Evolutionary conservation across 92 coral and sea anemone species (phyloP).

Genomic region (Montipora capitata): DNA sequence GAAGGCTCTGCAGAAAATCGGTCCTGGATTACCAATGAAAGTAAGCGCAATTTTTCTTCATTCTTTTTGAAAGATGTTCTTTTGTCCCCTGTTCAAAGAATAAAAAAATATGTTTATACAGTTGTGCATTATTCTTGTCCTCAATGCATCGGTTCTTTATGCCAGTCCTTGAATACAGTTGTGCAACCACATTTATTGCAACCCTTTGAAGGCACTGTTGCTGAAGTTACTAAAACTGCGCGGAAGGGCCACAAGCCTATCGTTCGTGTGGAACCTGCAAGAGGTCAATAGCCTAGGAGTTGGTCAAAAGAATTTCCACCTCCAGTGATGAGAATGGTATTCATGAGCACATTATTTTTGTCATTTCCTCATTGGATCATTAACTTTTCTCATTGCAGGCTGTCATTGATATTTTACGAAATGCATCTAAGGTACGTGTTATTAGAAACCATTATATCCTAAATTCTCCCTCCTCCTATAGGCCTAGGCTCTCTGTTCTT

Average conservation of each 20-base stretch:
- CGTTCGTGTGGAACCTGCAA: no score
- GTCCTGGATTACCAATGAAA: conserved; percentile 82
- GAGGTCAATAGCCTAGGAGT: no score
- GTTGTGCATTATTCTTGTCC: no score
- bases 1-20: conserved; percentile 76
- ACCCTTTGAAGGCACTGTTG: no score
- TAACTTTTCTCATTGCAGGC: conserved; percentile 59
- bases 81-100: background rate
- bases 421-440: conserved; percentile 88
- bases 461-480: background rate
- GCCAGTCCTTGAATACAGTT: no score
- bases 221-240: no score
- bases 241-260: no score
- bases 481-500: background rate
- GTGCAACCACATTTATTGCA: no score
- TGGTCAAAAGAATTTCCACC: no score
- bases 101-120: background rate
- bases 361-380: background rate
- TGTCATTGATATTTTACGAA: conserved; percentile 93
- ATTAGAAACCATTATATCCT: background rate
- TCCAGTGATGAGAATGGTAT: no score
- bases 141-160: no score
- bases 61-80: background rate
- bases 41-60: conserved; percentile 29
- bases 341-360: no score